Percentiles rank a stretch among this genome's conserved stretches.
These are phyloP conservation scores for Thalpophila matura DNA, from an alignment of 2,888 invertebrate species.

Conservation along the genomic window DNA sequence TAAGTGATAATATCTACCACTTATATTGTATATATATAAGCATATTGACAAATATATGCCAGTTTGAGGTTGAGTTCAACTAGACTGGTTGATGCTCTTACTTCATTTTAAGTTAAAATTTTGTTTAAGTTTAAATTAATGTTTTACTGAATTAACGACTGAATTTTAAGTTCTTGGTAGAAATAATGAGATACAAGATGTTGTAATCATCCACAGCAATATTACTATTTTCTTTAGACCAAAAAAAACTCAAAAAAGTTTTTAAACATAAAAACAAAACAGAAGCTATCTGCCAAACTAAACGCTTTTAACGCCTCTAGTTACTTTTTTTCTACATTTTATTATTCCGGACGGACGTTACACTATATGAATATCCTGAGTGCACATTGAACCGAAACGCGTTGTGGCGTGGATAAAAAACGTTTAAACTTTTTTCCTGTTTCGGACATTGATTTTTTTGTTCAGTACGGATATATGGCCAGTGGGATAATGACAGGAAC, in stretches of 20 bases:
- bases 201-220: too few relatives aligned
- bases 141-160: too few relatives aligned
- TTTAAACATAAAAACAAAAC: slow-evolving; percentile 35
- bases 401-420: slow-evolving; percentile 51
- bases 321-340: slow-evolving; percentile 63
- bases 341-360: slow-evolving; percentile 73
- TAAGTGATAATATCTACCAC: too few relatives aligned
- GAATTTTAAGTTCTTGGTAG: too few relatives aligned
- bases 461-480: slow-evolving; percentile 32
- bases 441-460: slow-evolving; percentile 39
- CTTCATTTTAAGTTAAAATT: too few relatives aligned
- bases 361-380: slow-evolving; percentile 70
- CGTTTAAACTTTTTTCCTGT: slow-evolving; percentile 36
- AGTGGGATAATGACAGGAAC: slow-evolving; percentile 13
- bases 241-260: slow-evolving; percentile 7
- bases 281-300: slow-evolving; percentile 15
- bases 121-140: too few relatives aligned
- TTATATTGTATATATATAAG: too few relatives aligned
- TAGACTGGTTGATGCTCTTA: too few relatives aligned
- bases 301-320: slow-evolving; percentile 41
- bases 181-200: too few relatives aligned
- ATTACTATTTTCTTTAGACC: too few relatives aligned
- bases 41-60: too few relatives aligned
- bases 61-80: too few relatives aligned
- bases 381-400: slow-evolving; percentile 66